Percentiles rank a stretch among this genome's conserved stretches.
These are phyloP conservation scores for Casuarius casuarius DNA, from an alignment of 2,113 vertebrate genomes.

Conservation along the genomic window DNA sequence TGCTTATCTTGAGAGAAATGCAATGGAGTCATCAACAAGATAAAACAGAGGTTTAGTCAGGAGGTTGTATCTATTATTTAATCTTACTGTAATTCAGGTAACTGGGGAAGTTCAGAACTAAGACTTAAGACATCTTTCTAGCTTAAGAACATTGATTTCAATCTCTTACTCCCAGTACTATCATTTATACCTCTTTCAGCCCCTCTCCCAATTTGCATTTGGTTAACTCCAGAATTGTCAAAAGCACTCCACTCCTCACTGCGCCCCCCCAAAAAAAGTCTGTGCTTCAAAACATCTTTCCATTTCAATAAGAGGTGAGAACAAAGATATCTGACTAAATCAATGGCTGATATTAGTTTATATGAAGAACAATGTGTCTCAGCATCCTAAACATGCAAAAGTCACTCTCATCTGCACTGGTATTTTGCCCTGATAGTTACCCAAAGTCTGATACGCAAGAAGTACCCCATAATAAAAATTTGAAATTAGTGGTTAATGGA, in stretches of 20 bases:
- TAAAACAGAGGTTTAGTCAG: background rate
- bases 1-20: background rate
- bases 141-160: background rate
- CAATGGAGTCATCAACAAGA: background rate
- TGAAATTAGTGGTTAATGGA: conserved; percentile 12
- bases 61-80: background rate
- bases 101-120: background rate
- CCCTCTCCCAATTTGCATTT: background rate
- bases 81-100: background rate
- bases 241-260: background rate
- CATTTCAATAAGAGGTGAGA: background rate
- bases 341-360: background rate
- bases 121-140: background rate
- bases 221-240: background rate
- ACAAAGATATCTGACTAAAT: background rate
- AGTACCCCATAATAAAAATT: background rate
- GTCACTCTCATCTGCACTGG: background rate
- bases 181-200: background rate
- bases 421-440: background rate
- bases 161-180: background rate
- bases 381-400: background rate
- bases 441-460: conserved; percentile 4
- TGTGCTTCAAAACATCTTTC: background rate
- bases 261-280: background rate
- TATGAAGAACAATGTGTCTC: background rate